phyloP scores from a whole-genome alignment of 2,797 vertebrate genomes.

The Muraenolepis orangiensis region DNA sequence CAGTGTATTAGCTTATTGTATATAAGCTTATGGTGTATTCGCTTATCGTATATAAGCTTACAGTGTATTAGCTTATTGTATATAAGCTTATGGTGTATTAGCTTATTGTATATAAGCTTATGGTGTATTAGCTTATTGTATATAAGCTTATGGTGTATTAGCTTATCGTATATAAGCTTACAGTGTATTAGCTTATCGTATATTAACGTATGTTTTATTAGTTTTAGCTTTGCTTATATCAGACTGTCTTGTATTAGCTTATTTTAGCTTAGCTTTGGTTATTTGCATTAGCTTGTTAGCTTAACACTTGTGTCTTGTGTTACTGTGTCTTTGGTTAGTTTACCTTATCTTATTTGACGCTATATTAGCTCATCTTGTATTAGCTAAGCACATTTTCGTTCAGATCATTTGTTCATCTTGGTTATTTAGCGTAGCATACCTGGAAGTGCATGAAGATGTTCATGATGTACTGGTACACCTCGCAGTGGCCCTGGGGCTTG shows the following conservation, averaged over 20 bases:
- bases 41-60: background rate
- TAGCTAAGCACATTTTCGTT: background rate
- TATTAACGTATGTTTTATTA: too few species aligned
- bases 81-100: too few species aligned
- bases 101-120: too few species aligned
- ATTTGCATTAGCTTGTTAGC: background rate
- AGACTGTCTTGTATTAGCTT: background rate
- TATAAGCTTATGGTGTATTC: background rate
- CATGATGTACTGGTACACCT: slow-evolving; percentile 88
- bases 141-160: too few species aligned
- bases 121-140: too few species aligned
- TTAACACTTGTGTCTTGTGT: background rate
- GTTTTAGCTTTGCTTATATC: too few species aligned
- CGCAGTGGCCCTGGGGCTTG: slow-evolving; percentile 80
- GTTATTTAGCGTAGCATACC: slow-evolving; percentile 66
- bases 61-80: too few species aligned
- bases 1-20: background rate
- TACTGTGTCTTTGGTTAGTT: background rate
- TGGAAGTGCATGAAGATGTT: slow-evolving; percentile 94
- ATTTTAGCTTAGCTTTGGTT: background rate
- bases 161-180: too few species aligned
- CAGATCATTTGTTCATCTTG: too few species aligned
- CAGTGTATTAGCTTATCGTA: too few species aligned
- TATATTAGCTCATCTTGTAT: background rate
- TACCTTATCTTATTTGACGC: too few species aligned